Evolutionary conservation across 2,797 vertebrate genomes (phyloP).

Genomic region (Staurois parvus): DNA sequence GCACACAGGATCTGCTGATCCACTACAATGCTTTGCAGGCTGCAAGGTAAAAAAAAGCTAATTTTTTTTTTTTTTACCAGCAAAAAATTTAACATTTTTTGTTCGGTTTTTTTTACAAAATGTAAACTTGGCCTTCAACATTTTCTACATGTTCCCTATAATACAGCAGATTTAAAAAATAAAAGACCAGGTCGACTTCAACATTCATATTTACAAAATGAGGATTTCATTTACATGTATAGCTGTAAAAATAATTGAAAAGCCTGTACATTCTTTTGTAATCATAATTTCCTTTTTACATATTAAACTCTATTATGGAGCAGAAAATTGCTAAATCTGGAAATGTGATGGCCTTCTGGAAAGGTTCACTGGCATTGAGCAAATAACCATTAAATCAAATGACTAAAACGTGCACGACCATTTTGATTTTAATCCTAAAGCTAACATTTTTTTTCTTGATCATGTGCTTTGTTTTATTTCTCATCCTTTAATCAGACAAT

Average conservation of each 20-base stretch:
- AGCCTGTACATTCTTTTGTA: not conserved
- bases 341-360: not conserved
- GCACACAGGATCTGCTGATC: too few species aligned
- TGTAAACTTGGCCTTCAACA: too few species aligned
- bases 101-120: too few species aligned
- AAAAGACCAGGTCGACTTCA: too few species aligned
- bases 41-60: too few species aligned
- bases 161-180: too few species aligned
- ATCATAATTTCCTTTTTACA: not conserved
- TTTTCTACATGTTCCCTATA: too few species aligned
- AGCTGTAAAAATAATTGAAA: not conserved
- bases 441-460: conserved; percentile 20
- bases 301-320: conserved; percentile 22
- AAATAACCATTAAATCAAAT: conserved; percentile 43
- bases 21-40: too few species aligned
- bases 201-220: too few species aligned
- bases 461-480: conserved; percentile 25
- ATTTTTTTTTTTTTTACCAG: too few species aligned
- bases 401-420: conserved; percentile 33
- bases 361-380: conserved; percentile 11
- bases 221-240: too few species aligned
- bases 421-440: conserved; percentile 40
- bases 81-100: too few species aligned
- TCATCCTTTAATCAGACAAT: conserved; percentile 18
- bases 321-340: not conserved